Base-by-base conservation (phyloP, 2,797 vertebrate genomes). In the Megaceryle alcyon region DNA sequence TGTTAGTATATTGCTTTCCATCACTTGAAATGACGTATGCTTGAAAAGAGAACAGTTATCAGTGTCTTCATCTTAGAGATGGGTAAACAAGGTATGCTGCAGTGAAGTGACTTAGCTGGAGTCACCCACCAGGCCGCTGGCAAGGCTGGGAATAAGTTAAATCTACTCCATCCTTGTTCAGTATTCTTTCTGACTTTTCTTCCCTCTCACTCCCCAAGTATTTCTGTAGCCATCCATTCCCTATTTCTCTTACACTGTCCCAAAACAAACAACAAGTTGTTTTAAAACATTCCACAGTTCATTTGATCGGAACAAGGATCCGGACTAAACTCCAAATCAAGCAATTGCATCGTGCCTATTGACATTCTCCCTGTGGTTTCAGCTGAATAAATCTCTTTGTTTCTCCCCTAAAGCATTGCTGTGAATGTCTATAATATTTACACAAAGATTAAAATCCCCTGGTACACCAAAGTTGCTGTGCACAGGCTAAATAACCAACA, bases 221-320 rank as follows among this genome's bases (percentile, higher is more conserved):
- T 70, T 96, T 92, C 89, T 88, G 59, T 94, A 94, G 89, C 77
- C 26, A 14, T 88, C 86, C 7, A 0, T 93, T 87, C 84, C 69
- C 33, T 90, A 15, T 92, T 96, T 95, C 83, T 90, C 83, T 94
- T 93, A 68, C 86, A 0, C 63, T 61, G 53, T 95, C 92, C 94
- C 93, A 97, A 96, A 95, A 81, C 81, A 96, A 97, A 92, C 78
- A 94, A 21, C 0, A 0, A 84, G 66, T 93, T 95, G 71, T 93
- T 97, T 94, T 92, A 92, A 96, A 94, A 94, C 91, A 96, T 95
- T 94, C 95, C 93, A 85, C 61, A 92, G 90, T 94, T 96, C 94
- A 95, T 95, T 96, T 96, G 93, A 88, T 97, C 53, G 0, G 90
- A 94, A 81, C 25, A 57, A 95, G 85, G 91, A 95, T 92, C 73